These are phyloP conservation scores for Sacculina carcini DNA, from an alignment of 2,888 invertebrate genomes.

Conservation along the genomic window DNA sequence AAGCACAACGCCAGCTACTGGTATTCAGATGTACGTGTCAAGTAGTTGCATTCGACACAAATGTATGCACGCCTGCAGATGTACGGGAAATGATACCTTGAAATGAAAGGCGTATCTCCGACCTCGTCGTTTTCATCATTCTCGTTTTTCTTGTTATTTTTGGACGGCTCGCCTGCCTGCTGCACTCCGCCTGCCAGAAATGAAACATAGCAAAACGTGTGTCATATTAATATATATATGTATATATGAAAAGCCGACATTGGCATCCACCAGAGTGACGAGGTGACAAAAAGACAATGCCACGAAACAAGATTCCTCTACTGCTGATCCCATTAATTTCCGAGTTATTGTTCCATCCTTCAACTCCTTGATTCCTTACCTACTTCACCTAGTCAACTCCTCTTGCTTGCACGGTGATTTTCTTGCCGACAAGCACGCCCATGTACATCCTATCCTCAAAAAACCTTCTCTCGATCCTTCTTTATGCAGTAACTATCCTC, in stretches of 20 bases:
- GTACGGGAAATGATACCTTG: conserved; percentile 1
- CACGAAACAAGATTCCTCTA: no score
- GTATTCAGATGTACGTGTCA: background rate
- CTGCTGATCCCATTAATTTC: no score
- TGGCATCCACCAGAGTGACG: background rate
- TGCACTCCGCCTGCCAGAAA: conserved; percentile 26
- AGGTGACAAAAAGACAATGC: background rate
- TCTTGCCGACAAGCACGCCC: no score
- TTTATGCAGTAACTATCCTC: no score
- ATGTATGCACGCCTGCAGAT: background rate
- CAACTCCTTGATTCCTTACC: no score
- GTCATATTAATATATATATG: background rate
- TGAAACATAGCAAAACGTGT: background rate
- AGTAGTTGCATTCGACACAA: background rate
- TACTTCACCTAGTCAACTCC: no score
- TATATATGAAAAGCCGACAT: background rate
- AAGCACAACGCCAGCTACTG: background rate
- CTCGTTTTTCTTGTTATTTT: conserved; percentile 15
- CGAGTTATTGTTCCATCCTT: no score
- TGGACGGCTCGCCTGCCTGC: conserved; percentile 45
- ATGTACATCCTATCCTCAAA: no score
- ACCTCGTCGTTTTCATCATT: conserved; percentile 13
- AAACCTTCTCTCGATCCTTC: no score
- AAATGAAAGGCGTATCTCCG: conserved; percentile 7
- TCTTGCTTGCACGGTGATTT: no score